phyloP scores from a whole-genome alignment of 2,113 vertebrate genomes.

The Platysteira castanea region DNA sequence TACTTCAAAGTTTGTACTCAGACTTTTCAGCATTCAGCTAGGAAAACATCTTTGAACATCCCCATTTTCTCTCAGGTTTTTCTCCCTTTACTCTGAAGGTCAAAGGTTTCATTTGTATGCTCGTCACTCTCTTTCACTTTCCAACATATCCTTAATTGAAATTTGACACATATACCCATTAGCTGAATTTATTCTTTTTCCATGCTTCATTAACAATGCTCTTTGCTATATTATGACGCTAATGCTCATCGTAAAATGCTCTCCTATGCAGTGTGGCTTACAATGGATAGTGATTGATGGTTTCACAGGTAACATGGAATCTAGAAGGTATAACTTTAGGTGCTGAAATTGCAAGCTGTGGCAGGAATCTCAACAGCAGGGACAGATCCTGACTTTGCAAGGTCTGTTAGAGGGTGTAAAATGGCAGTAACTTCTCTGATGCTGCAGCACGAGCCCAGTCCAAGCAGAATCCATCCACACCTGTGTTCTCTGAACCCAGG shows the following conservation, averaged over 20 bases:
- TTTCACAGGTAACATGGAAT: conserved; percentile 65
- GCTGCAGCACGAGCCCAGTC: neutral
- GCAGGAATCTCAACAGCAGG: conserved; percentile 57
- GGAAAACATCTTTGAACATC: conserved; percentile 26
- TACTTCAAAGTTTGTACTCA: neutral
- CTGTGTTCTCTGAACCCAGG: neutral
- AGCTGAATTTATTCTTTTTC: conserved; percentile 79
- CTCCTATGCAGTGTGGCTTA: conserved; percentile 64
- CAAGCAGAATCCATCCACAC: neutral
- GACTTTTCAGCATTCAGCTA: neutral
- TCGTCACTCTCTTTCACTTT: conserved; percentile 68
- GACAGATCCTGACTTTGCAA: neutral
- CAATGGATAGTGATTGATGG: conserved; percentile 72
- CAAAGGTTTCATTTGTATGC: conserved; percentile 77
- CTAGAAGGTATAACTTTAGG: conserved; percentile 57
- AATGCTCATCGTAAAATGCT: conserved; percentile 76
- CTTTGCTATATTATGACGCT: conserved; percentile 70
- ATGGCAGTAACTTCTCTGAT: neutral
- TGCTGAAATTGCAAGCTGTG: conserved; percentile 42
- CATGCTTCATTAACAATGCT: conserved; percentile 79
- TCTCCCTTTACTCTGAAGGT: conserved; percentile 70
- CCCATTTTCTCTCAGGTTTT: conserved; percentile 37
- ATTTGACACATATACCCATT: conserved; percentile 81
- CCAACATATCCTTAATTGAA: conserved; percentile 74
- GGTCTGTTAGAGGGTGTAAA: neutral